A percentile compares a stretch with the other conserved stretches of the same genome.
Evolutionary conservation across 2,888 invertebrate species (phyloP).

Genomic region (Pasiphila rectangulata): DNA sequence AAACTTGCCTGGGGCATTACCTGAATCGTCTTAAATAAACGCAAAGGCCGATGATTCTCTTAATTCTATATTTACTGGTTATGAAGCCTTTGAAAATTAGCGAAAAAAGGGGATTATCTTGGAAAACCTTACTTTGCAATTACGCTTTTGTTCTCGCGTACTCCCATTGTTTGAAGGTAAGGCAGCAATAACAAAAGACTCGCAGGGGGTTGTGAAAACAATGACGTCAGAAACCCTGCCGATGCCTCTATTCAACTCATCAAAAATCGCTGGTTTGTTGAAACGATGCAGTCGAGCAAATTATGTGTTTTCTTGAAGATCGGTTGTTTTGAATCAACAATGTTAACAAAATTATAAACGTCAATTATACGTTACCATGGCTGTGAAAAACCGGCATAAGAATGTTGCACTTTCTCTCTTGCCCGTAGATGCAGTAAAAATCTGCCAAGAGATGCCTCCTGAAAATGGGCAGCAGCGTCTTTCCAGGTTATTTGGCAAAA

Average conservation of each 20-base stretch:
- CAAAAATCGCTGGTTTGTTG: constrained; percentile 48
- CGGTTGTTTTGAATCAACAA: no score
- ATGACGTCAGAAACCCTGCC: constrained; percentile 67
- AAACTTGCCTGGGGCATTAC: no score
- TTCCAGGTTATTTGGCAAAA: no score
- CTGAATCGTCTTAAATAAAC: no score
- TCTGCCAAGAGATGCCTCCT: no score
- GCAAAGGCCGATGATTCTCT: no score
- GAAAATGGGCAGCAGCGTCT: no score
- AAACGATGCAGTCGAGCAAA: constrained; percentile 15
- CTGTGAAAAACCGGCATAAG: no score
- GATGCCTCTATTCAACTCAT: constrained; percentile 55
- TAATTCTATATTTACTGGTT: background rate
- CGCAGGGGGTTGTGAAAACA: constrained; percentile 62
- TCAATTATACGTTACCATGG: no score
- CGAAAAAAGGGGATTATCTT: constrained; percentile 54
- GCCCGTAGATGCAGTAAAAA: no score
- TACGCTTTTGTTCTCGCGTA: constrained; percentile 67
- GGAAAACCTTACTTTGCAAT: constrained; percentile 62
- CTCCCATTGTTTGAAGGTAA: constrained; percentile 65
- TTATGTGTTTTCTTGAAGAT: background rate
- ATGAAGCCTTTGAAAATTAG: constrained; percentile 12
- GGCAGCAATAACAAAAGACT: constrained; percentile 65
- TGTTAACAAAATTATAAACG: no score
- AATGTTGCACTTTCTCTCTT: no score